These are phyloP conservation scores for Stenurella melanura DNA, from an alignment of 2,888 invertebrate species.

Conservation along the genomic window DNA sequence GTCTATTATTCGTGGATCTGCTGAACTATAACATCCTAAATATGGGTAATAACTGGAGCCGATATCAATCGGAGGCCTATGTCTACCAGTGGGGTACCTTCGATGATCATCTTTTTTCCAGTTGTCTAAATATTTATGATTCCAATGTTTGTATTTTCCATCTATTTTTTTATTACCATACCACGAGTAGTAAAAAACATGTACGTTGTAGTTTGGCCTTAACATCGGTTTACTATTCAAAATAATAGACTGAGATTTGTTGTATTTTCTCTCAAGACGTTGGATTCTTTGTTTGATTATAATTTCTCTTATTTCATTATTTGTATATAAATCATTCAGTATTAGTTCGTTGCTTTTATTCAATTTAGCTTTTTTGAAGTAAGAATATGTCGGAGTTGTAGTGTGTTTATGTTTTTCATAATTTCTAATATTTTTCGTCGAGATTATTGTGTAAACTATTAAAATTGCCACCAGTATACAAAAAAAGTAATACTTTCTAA, in stretches of 20 bases:
- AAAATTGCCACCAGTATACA: constrained; percentile 11
- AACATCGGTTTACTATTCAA: constrained; percentile 62
- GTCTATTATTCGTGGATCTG: constrained; percentile 72
- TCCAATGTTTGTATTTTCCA: constrained; percentile 68
- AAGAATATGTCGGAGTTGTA: constrained; percentile 34
- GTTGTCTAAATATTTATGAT: constrained; percentile 67
- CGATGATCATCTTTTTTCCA: constrained; percentile 70
- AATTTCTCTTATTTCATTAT: constrained; percentile 27
- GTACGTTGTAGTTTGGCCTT: constrained; percentile 61
- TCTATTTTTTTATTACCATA: constrained; percentile 64
- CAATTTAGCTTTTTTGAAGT: constrained; percentile 8
- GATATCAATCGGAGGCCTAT: constrained; percentile 76
- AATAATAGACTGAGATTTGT: constrained; percentile 57
- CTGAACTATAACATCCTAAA: constrained; percentile 76
- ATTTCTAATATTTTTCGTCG: constrained; percentile 2
- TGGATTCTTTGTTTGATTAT: constrained; percentile 62
- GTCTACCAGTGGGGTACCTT: constrained; percentile 73
- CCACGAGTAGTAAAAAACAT: constrained; percentile 67
- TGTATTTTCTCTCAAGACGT: constrained; percentile 61
- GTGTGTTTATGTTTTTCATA: constrained; percentile 25
- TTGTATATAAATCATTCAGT: constrained; percentile 11
- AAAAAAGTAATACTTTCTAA: constrained; percentile 23
- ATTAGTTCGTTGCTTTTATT: constrained; percentile 28
- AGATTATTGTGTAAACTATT: constrained; percentile 22
- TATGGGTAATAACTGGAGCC: constrained; percentile 76